phyloP scores from a whole-genome alignment of 2,888 invertebrate species.

The Melinaea marsaeus region DNA sequence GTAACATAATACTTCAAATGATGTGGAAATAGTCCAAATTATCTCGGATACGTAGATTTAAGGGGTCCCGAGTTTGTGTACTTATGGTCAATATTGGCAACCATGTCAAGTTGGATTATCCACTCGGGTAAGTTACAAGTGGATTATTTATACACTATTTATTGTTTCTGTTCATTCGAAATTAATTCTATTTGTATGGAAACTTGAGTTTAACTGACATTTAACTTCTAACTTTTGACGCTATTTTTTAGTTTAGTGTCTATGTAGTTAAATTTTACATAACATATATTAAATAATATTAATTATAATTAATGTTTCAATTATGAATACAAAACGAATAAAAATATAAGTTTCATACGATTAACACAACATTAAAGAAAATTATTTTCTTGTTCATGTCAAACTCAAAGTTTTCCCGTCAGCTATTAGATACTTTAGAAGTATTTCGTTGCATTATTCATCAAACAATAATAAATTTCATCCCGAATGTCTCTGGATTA shows the following conservation, averaged over 20 bases:
- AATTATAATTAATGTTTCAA: too few relatives aligned
- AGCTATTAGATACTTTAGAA: neutral
- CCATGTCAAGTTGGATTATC: slow-evolving; percentile 20
- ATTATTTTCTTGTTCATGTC: too few relatives aligned
- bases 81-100: slow-evolving; percentile 24
- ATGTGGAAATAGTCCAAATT: slow-evolving; percentile 12
- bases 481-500: slow-evolving; percentile 14
- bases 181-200: neutral
- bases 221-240: too few relatives aligned
- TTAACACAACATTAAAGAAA: too few relatives aligned
- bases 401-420: neutral
- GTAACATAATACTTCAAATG: slow-evolving; percentile 7
- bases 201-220: too few relatives aligned
- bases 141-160: neutral
- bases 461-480: slow-evolving; percentile 20
- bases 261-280: too few relatives aligned
- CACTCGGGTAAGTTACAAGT: slow-evolving; percentile 17
- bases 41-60: slow-evolving; percentile 18
- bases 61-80: slow-evolving; percentile 10
- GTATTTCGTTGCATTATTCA: slow-evolving; percentile 6
- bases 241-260: too few relatives aligned
- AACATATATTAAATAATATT: too few relatives aligned
- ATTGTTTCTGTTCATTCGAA: neutral
- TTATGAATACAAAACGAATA: too few relatives aligned
- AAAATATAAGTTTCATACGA: too few relatives aligned